Evolutionary conservation across 2,888 invertebrate species (phyloP), one percentile per base, ranked within the genome.

Genomic region (Embidobia sp.): DNA sequence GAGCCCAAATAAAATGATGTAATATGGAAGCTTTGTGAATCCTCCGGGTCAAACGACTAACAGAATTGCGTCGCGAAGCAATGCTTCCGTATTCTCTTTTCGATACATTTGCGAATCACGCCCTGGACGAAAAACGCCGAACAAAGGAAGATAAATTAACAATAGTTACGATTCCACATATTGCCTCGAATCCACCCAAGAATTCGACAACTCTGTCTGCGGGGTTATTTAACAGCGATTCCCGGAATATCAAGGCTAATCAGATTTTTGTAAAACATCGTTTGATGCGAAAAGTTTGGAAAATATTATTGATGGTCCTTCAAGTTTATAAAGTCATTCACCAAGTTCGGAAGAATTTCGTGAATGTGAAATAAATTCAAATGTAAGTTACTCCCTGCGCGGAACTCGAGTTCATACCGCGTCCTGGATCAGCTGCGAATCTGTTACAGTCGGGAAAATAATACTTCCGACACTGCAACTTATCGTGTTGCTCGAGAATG

Each of bases 271-370:
- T 53, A 49, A 73, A 77, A 53, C 57, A 63, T 55, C 29, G 51
- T 73, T 76, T 57, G 57, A 77, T 73, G 73, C 27, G 49, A 72
- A 67, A 77, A 77, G 63, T 73, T 77, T 16, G 8, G 26, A 35
- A 59, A 55, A 73, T 73, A 73, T 77, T 77, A 77, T 77, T 72
- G 77, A 73, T 73, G 51, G 72, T 10, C 35, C 46, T 72, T 63
- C 22, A 61, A 73, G 77, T 72, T 77, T 67, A 77, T 77, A 67
- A 73, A 77, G 77, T 73, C 72, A 57, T 77, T 69, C 57, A 11
- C 31, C 8, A 77, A 77, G 55, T 77, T 77, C 22, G 44, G 7
- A 73, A 73, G 67, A 77, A 77, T 73, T 31, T 67, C 64, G 27
- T 48, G 29, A 66, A 66, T 77, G 70, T 66, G 13, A 70, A 70